These are phyloP conservation scores for Dendropsophus ebraccatus DNA, from an alignment of 2,113 vertebrate species.

Conservation along the genomic window DNA sequence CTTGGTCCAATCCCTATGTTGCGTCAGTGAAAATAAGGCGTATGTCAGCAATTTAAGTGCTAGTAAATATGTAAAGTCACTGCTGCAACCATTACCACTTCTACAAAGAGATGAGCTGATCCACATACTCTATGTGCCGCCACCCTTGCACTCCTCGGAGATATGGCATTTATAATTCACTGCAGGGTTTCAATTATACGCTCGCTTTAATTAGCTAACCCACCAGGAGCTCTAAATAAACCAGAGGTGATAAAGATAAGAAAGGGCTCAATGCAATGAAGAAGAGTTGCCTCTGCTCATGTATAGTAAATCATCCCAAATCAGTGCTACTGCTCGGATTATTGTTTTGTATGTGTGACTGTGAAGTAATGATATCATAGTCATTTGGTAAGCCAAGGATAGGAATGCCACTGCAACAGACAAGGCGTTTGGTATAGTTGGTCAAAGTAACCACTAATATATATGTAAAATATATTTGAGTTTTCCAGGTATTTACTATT, in stretches of 20 bases:
- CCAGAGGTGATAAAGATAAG: background rate
- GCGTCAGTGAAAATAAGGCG: too few species aligned
- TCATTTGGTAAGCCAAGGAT: background rate
- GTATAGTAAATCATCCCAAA: background rate
- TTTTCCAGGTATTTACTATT: too few species aligned
- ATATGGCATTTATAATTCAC: background rate
- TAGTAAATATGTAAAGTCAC: background rate
- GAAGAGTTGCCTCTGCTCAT: background rate
- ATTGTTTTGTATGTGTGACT: background rate
- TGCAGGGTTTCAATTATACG: conserved; percentile 1
- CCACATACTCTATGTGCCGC: background rate
- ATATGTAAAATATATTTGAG: too few species aligned
- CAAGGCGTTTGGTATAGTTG: too few species aligned
- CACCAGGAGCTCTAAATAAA: background rate
- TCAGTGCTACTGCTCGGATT: background rate
- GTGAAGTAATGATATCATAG: too few species aligned
- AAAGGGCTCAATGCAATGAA: background rate
- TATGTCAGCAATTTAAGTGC: background rate
- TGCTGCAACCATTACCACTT: background rate
- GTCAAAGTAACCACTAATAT: too few species aligned
- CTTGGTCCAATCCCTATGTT: too few species aligned
- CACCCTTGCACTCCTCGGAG: background rate
- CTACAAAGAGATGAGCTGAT: background rate
- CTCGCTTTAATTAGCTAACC: background rate
- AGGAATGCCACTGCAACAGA: too few species aligned